These are phyloP conservation scores for Minunthozetes semirufus DNA, from an alignment of 2,888 invertebrate genomes.

Conservation along the genomic window DNA sequence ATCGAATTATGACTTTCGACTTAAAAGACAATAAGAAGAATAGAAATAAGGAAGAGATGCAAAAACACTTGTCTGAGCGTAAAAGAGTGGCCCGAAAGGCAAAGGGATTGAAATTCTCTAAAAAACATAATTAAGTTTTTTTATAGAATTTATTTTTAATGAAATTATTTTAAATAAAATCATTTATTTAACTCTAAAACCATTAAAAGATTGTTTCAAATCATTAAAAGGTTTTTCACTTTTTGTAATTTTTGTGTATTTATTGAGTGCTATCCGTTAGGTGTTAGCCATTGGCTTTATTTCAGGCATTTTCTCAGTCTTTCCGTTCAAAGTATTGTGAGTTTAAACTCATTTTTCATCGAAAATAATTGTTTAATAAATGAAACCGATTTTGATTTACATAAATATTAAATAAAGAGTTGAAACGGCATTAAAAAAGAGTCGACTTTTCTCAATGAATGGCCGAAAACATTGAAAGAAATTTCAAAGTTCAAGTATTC, in stretches of 20 bases:
- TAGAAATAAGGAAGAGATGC: constrained; percentile 45
- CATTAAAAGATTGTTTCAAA: neutral
- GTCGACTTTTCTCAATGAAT: no score
- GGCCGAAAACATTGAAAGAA: no score
- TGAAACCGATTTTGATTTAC: no score
- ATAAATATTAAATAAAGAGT: no score
- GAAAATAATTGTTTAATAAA: neutral
- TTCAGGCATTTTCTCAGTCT: neutral
- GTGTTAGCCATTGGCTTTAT: neutral
- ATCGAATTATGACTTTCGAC: constrained; percentile 37
- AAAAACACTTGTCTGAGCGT: constrained; percentile 44
- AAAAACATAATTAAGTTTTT: constrained; percentile 11
- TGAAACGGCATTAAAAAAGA: no score
- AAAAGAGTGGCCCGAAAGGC: constrained; percentile 31
- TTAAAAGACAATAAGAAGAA: constrained; percentile 40
- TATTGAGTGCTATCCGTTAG: neutral
- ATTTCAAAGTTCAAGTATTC: no score
- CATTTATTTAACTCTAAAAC: neutral
- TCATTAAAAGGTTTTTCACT: no score
- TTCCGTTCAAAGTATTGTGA: neutral
- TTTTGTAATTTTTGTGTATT: neutral
- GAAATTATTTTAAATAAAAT: neutral
- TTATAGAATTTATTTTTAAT: neutral
- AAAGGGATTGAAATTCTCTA: constrained; percentile 20
- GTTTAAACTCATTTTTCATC: neutral